phyloP scores from a whole-genome alignment of 2,888 invertebrate species.

The Lypha dubia region DNA sequence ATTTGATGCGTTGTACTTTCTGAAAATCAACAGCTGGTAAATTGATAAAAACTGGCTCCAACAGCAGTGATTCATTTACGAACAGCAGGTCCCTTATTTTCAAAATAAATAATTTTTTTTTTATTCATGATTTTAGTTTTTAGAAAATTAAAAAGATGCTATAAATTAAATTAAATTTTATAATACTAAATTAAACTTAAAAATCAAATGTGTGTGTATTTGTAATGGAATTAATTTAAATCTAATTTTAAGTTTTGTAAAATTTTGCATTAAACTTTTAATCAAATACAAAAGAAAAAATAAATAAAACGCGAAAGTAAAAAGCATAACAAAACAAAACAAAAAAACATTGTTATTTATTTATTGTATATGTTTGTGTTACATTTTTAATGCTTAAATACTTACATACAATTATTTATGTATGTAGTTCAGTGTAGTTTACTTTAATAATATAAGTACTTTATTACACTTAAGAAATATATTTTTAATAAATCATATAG shows the following conservation, averaged over 20 bases:
- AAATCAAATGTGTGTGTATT: constrained; percentile 37
- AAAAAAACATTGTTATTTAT: constrained; percentile 36
- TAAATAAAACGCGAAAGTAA: constrained; percentile 28
- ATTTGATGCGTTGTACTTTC: too few species aligned
- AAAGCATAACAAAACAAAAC: not conserved
- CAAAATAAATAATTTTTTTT: not conserved
- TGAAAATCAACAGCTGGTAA: too few species aligned
- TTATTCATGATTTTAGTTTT: not conserved
- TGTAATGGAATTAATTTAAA: constrained; percentile 27
- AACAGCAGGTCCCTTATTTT: too few species aligned
- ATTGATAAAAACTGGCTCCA: too few species aligned
- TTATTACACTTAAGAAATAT: constrained; percentile 22
- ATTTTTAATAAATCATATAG: constrained; percentile 20
- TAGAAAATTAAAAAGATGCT: constrained; percentile 9
- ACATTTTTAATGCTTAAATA: constrained; percentile 21
- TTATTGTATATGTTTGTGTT: constrained; percentile 40
- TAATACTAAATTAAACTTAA: constrained; percentile 26
- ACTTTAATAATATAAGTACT: constrained; percentile 46
- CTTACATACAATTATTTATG: constrained; percentile 34
- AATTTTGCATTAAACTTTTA: constrained; percentile 43
- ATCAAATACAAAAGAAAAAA: not conserved
- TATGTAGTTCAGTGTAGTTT: constrained; percentile 57
- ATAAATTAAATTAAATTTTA: constrained; percentile 30
- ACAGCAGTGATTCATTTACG: too few species aligned
- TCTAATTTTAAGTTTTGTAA: constrained; percentile 38